Base-by-base conservation (phyloP, 2,113 vertebrate species). In the Sorex araneus region DNA sequence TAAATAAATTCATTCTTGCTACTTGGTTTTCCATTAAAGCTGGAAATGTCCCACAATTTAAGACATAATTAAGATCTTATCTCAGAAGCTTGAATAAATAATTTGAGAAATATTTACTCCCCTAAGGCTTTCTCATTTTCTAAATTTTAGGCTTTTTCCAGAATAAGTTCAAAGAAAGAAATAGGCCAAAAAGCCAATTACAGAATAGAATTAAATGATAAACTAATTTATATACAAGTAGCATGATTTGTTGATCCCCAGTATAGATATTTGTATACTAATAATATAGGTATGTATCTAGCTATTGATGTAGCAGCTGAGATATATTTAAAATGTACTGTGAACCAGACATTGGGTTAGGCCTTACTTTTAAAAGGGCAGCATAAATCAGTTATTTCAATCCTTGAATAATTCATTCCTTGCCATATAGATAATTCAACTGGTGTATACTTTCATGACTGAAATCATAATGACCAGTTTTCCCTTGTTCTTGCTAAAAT, bases 201-300 rank as follows among this genome's bases (percentile, higher is more conserved):
- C 43, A 50, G 9, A 90, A 8, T 60, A 89, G 28, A 77, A 30
- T 70, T 85, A 81, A 87, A 87, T 95, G 23, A 81, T 6, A 2
- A 90, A 9, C 75, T 94, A 89, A 90, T 84, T 91, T 83, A 66
- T 85, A 95, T 82, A 77, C 45, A 90, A 78, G 30, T 40, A n/a
- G 3, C 40, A 81, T 21, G 3, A 8, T 2, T 88, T 79, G 4
- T 47, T 79, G 23, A 63, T n/a, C 28, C 66, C 27, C 50, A 40
- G 32, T 71, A 91, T 18, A 77, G 28, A 78, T 60, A 63, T 28
- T 63, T 90, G 30, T 85, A 27, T 34, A 88, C 71, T 70, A 70
- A 27, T 3, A 18, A 10, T 13, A 71, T 66, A 75, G 4, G 77
- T 54, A 60, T 0, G 88, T 3, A 50, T 71, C 34, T 60, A 93